Percentiles rank a stretch among this genome's conserved stretches.
phyloP scores from a whole-genome alignment of 2,797 vertebrate genomes.

The Adrianichthys oophorus region DNA sequence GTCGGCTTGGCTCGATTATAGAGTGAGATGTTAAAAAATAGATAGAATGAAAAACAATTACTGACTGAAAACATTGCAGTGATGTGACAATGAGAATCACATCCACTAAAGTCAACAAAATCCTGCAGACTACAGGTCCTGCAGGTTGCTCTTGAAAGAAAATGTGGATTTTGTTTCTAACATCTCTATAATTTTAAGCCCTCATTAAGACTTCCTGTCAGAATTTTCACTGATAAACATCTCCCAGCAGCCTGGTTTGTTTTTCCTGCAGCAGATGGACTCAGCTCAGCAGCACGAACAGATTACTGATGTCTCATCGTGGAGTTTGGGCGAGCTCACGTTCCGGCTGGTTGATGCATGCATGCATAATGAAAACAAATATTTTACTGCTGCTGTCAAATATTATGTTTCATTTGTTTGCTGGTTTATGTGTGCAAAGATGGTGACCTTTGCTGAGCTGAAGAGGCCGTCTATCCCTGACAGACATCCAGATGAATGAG shows the following conservation, averaged over 20 bases:
- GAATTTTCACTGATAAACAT: neutral
- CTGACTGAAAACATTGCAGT: no score
- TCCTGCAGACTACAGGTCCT: no score
- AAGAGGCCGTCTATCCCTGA: neutral
- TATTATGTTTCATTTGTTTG: slow-evolving; percentile 17
- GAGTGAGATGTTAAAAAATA: no score
- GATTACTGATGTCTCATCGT: slow-evolving; percentile 7
- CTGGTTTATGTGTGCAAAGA: slow-evolving; percentile 30
- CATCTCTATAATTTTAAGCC: no score
- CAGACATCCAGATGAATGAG: slow-evolving; percentile 16
- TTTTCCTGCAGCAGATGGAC: neutral
- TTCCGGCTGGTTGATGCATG: neutral
- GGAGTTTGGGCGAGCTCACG: neutral
- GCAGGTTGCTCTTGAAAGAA: no score
- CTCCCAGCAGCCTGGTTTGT: neutral
- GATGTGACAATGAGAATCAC: no score
- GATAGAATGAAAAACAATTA: no score
- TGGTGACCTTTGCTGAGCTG: slow-evolving; percentile 46
- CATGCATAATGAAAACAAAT: slow-evolving; percentile 1
- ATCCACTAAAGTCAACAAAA: no score
- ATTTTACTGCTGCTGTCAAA: slow-evolving; percentile 18
- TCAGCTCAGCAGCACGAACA: slow-evolving; percentile 2
- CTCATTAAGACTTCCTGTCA: neutral
- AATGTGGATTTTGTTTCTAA: no score
- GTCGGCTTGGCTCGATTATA: no score